A percentile compares a stretch with the other conserved stretches of the same genome.
Conservation (phyloP, 1,140 invertebrate species). For the Psilanteris sp. region DNA sequence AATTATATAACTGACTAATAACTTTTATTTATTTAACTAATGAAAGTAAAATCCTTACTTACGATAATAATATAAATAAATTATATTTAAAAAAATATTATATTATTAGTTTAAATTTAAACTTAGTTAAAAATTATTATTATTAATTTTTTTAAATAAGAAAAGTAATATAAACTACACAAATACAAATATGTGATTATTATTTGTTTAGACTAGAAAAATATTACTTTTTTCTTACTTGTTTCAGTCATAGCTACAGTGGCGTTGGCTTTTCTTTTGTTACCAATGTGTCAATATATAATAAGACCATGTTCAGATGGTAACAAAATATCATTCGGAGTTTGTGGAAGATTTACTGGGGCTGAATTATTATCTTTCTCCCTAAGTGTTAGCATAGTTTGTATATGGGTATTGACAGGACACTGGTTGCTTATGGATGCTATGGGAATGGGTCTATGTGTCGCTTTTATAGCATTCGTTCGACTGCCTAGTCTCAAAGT, state of each 20-base stretch:
- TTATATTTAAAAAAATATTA: too few relatives aligned
- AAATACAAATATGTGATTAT: too few relatives aligned
- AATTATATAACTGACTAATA: too few relatives aligned
- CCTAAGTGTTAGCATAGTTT: conserved; percentile 94
- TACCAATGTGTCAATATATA: conserved; percentile 98
- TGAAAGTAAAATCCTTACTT: too few relatives aligned
- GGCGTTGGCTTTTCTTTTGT: conserved; percentile 95
- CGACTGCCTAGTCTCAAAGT: conserved; percentile 97
- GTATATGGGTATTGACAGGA: conserved; percentile 97
- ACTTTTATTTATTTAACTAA: too few relatives aligned
- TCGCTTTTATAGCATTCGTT: conserved; percentile 98
- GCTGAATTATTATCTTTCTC: conserved; percentile 96
- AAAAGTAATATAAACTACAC: too few relatives aligned
- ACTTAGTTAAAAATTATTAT: too few relatives aligned
- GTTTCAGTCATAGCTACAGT: conserved; percentile 95
- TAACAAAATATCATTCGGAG: conserved; percentile 94
- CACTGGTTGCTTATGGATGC: conserved; percentile 99
- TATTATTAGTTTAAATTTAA: too few relatives aligned
- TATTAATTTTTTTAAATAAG: too few relatives aligned
- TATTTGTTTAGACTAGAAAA: too few relatives aligned
- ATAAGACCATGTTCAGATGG: conserved; percentile 92
- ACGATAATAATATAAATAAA: too few relatives aligned
- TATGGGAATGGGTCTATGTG: conserved; percentile 97
- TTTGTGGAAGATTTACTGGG: conserved; percentile 93
- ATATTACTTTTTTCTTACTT: conserved; percentile 11